Conservation (phyloP, 2,888 invertebrate species). For the Thymelicus sylvestris region DNA sequence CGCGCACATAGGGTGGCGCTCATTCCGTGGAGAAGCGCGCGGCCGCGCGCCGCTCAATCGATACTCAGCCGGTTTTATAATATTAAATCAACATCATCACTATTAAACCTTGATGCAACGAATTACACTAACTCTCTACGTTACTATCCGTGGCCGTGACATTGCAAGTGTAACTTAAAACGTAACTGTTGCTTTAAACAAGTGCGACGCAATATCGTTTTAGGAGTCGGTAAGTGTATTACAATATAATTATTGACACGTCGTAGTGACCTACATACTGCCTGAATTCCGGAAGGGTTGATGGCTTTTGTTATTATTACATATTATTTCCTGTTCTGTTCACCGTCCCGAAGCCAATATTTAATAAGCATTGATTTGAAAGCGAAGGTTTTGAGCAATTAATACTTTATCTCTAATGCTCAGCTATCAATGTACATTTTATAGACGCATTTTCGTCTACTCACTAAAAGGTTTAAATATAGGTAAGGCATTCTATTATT, state of each 20-base stretch:
- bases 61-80: constrained; percentile 57
- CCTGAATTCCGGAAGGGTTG: constrained; percentile 28
- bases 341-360: constrained; percentile 37
- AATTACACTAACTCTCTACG: constrained; percentile 12
- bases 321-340: constrained; percentile 11
- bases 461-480: too few species aligned
- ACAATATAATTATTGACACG: constrained; percentile 76
- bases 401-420: too few species aligned
- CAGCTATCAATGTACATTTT: too few species aligned
- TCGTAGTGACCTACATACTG: constrained; percentile 75
- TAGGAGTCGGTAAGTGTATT: constrained; percentile 69
- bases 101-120: constrained; percentile 22
- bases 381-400: not conserved
- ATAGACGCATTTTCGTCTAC: too few species aligned
- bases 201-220: constrained; percentile 68
- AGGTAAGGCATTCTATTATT: too few species aligned
- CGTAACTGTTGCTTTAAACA: constrained; percentile 46
- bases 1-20: constrained; percentile 68
- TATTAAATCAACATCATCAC: constrained; percentile 43
- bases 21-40: constrained; percentile 72
- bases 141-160: constrained; percentile 18
- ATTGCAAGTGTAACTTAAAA: constrained; percentile 26
- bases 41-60: constrained; percentile 78
- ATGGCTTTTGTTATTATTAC: constrained; percentile 9
- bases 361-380: constrained; percentile 31